These are phyloP conservation scores for Sterna hirundo DNA, from an alignment of 2,113 vertebrate species.

Conservation along the genomic window DNA sequence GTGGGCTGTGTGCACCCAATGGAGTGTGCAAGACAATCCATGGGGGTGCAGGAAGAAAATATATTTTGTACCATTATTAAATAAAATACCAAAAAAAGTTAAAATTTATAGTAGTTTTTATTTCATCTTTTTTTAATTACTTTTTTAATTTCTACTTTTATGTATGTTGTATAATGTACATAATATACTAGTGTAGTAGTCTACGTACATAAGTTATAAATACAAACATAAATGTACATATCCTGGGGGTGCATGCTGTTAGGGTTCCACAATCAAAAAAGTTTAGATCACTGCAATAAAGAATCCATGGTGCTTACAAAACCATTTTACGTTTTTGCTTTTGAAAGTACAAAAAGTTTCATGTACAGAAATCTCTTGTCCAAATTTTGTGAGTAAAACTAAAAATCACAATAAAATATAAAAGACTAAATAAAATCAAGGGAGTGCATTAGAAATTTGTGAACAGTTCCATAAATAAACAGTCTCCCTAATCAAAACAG, in stretches of 20 bases:
- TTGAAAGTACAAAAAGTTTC: background rate
- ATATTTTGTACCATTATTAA: background rate
- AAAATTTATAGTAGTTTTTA: background rate
- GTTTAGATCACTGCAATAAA: background rate
- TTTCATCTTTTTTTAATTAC: background rate
- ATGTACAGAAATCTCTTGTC: background rate
- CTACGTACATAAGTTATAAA: background rate
- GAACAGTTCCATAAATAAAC: conserved; percentile 15
- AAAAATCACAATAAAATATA: background rate
- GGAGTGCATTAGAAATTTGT: background rate
- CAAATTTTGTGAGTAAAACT: background rate
- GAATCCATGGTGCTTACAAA: background rate
- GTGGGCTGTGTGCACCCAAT: rapidly evolving
- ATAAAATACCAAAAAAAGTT: background rate
- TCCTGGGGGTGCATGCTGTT: rapidly evolving
- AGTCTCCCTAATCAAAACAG: background rate
- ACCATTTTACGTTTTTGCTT: background rate
- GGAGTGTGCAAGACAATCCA: background rate
- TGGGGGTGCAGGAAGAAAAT: background rate
- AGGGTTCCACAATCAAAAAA: background rate
- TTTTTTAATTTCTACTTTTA: background rate
- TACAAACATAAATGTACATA: background rate
- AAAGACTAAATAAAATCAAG: background rate
- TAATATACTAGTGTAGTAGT: background rate
- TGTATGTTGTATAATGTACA: background rate